These are phyloP conservation scores for Thyatira batis DNA, from an alignment of 2,888 invertebrate species.

Conservation along the genomic window DNA sequence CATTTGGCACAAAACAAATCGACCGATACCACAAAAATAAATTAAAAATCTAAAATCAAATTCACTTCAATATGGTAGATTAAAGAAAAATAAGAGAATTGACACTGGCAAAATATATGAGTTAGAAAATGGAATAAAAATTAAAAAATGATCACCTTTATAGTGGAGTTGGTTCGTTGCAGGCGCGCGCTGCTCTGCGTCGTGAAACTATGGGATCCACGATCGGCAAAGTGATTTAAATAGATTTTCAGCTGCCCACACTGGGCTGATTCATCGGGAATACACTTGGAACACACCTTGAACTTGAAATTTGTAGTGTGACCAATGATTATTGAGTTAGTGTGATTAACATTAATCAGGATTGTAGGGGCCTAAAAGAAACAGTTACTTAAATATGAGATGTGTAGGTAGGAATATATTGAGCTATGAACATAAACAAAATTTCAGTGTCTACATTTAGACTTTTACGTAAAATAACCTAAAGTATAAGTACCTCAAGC, in stretches of 20 bases:
- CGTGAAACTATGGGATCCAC: conserved; percentile 45
- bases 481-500: too few relatives aligned
- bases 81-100: neutral
- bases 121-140: neutral
- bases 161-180: conserved; percentile 64
- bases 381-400: too few relatives aligned
- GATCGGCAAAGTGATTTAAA: conserved; percentile 68
- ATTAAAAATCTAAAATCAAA: neutral
- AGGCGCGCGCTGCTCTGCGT: conserved; percentile 70
- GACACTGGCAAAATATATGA: neutral
- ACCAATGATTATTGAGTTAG: conserved; percentile 26
- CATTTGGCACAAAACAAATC: neutral
- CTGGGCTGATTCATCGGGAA: conserved; percentile 63
- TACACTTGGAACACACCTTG: conserved; percentile 74
- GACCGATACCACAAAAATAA: neutral
- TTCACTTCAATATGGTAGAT: neutral
- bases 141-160: conserved; percentile 26
- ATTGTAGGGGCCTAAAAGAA: neutral
- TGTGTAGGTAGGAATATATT: too few relatives aligned
- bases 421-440: too few relatives aligned
- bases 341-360: too few relatives aligned
- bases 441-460: too few relatives aligned
- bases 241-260: conserved; percentile 77
- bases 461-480: too few relatives aligned
- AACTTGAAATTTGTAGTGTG: conserved; percentile 58